A percentile compares a stretch with the other conserved stretches of the same genome.
Evolutionary conservation across 2,113 vertebrate species (phyloP).

Genomic region (Cyanistes caeruleus): DNA sequence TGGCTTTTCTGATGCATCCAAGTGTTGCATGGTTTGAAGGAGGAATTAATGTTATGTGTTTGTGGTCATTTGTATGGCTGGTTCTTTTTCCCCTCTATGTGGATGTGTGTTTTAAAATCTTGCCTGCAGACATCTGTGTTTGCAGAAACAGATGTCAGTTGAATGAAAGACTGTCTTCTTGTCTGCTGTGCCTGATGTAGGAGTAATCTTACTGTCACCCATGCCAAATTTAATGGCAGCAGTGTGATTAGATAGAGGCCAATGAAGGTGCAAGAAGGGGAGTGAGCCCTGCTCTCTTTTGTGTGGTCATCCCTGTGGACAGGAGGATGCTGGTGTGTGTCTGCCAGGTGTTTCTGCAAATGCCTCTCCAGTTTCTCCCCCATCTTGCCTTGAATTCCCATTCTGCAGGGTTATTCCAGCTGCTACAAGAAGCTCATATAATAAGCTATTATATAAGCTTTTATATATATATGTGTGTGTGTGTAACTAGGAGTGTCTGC

Average conservation of each 20-base stretch:
- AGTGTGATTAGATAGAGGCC: neutral
- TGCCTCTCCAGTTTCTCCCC: neutral
- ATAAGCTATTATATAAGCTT: neutral
- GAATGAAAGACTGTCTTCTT: neutral
- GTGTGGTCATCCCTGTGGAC: neutral
- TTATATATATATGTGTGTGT: no score
- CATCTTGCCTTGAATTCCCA: neutral
- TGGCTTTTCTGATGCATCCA: neutral
- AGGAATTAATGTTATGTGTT: neutral
- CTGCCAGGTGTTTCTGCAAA: neutral
- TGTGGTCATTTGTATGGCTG: neutral
- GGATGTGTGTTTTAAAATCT: neutral
- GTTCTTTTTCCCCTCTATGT: rapidly evolving
- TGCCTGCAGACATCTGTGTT: neutral
- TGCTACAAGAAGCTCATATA: neutral
- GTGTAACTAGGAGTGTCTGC: neutral
- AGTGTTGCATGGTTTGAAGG: neutral
- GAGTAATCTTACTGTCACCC: neutral
- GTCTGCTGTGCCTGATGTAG: neutral
- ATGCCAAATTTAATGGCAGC: neutral
- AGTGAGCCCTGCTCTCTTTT: neutral
- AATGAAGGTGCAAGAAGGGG: neutral
- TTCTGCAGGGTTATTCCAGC: neutral
- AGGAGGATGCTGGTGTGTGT: neutral
- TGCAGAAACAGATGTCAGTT: neutral